Evolutionary conservation across 2,888 invertebrate genomes (phyloP), one percentile per base, ranked within the genome.

Genomic region (Andrena fulva): DNA sequence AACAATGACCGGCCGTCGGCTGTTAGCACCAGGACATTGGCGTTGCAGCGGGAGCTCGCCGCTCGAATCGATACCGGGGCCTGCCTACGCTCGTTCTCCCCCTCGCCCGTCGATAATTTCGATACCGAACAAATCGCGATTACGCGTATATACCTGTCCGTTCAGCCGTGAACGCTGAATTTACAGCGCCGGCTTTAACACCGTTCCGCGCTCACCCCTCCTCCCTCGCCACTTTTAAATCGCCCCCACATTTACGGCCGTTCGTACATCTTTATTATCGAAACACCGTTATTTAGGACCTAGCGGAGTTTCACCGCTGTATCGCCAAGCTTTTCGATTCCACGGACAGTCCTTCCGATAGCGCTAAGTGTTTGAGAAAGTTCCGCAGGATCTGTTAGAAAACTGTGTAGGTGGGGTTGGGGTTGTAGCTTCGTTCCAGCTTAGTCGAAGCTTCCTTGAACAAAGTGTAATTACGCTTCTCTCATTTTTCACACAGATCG

Each of bases 1-100:
- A 90, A 90, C 90, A 90, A 89, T 89, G 90, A 89, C 90, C 89
- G 85, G 75, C 70, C 84, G 83, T 69, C 76, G 88, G 87, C 82
- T 87, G 77, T 88, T 88, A 84, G 59, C 88, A 85, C 81, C 82
- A 79, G 27, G 50, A 75, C 74, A 24, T 48, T 77, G 70, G 71
- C 70, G 72, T 76, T 62, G 76, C 72, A 16, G 50, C 79, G 77
- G 68, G 76, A 74, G 63, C 52, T 87, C 81, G 79, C 73, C 52
- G 72, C 82, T 42, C 42, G 80, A 85, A 87, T 87, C 83, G 87
- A 85, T 85, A 80, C 42, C 33, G n/a, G 24, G n/a, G 56, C 16
- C 59, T 29, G n/a, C 62, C 67, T 20, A 42, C 24, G 24, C 60
- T 24, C 33, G 16, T 10, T 48, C 33, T 6, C 16, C 66, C 10